Conservation (phyloP, 2,797 vertebrate species). For the Limnodromus scolopaceus region DNA sequence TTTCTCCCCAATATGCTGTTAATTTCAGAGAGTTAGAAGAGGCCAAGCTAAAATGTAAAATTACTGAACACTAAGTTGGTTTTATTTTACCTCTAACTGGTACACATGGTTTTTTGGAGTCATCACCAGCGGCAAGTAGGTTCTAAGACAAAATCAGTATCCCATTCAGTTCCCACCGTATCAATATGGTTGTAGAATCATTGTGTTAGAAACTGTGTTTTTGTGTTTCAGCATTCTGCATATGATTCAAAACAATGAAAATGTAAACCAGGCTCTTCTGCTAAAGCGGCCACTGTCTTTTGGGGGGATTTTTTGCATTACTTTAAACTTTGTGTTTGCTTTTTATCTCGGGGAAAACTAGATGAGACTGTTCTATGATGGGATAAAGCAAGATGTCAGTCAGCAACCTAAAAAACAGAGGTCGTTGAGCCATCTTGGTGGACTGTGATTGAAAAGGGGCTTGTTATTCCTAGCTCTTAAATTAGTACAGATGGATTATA, state of each 20-base stretch:
- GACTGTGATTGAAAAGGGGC: background rate
- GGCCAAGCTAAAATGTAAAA: no score
- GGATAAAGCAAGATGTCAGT: background rate
- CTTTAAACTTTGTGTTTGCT: background rate
- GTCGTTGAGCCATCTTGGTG: background rate
- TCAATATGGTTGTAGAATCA: background rate
- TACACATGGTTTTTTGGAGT: background rate
- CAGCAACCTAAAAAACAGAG: background rate
- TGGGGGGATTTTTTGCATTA: accelerated
- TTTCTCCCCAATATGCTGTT: no score
- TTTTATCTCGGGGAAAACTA: background rate
- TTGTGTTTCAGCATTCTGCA: background rate
- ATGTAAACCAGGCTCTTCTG: background rate
- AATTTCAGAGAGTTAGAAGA: no score
- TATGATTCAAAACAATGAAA: background rate
- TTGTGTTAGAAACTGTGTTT: background rate
- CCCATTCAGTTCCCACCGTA: background rate
- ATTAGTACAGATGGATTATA: background rate
- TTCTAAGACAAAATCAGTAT: background rate
- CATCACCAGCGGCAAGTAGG: background rate
- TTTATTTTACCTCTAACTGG: no score
- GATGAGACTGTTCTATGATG: background rate
- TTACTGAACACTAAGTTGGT: no score
- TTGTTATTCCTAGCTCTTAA: background rate
- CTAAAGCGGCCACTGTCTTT: background rate